Evolutionary conservation across 92 coral and sea anemone species (phyloP), one percentile per base, ranked within the genome.

Genomic region (Porites divaricata): DNA sequence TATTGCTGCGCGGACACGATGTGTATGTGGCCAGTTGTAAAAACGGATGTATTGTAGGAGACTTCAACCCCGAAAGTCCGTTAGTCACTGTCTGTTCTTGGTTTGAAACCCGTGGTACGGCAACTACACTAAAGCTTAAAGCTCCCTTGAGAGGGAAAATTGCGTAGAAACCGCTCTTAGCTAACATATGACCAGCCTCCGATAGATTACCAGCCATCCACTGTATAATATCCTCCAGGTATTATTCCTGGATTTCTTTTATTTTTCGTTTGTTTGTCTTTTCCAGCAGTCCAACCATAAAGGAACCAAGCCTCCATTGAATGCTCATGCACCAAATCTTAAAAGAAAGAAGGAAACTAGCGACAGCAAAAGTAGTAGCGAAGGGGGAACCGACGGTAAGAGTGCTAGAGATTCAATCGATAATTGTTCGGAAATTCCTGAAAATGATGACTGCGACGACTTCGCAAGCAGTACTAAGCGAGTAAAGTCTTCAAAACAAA

Each of bases 341-440:
- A 21, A 45, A n/a, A 61, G 66, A n/a, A 67, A 14, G 64, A 69
- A 58, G 1, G n/a, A 23, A 8, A 56, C 85, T 54, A 68, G 69
- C 76, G 28, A 80, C 45, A 35, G 45, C 45, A 4, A 35, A 35
- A 35, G 45, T 54, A 28, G 49, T 57, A n/a, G 10, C 6, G 15
- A 22, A 41, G 63, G 24, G 67, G 76, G 57, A 17, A 62, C 67
- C 59, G 67, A 19, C 15, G 52, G 45, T 2, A 58, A 58, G 53
- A 35, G 67, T 25, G 28, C 17, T 67, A 19, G 66, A 50, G 23
- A 86, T 14, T 4, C 72, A 62, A 80, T 69, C 79, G 26, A 41
- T 26, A 78, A 54, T 59, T 17, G 21, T 59, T 79, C 89, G 68
- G 86, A 79, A 56, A 86, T 51, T 50, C 11, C 70, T 52, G 85